These are phyloP conservation scores for Perodicticus potto DNA, from an alignment of 2,797 vertebrate species.

Conservation along the genomic window DNA sequence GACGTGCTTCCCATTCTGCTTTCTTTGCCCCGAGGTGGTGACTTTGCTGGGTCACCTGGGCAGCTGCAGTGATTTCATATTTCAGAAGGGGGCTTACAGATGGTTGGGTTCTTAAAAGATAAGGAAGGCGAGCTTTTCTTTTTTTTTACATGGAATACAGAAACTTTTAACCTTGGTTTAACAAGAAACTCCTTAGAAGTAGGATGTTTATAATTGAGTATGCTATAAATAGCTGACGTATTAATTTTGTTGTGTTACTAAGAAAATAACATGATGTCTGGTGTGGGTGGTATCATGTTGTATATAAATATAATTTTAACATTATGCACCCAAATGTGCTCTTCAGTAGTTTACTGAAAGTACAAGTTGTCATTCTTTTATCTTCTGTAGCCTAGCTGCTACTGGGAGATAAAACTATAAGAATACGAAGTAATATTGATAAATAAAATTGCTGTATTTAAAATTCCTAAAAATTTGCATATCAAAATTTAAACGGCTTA, in stretches of 20 bases:
- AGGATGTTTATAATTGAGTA: neutral
- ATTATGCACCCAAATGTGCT: neutral
- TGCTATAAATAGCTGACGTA: neutral
- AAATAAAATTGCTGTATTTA: neutral
- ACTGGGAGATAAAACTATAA: neutral
- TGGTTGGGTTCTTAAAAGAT: constrained; percentile 28
- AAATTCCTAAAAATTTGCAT: neutral
- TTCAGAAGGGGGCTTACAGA: constrained; percentile 16
- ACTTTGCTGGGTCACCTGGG: neutral
- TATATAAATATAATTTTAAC: neutral
- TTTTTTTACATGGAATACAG: neutral
- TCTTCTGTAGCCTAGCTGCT: constrained; percentile 37
- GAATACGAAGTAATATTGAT: neutral
- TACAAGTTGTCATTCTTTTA: constrained; percentile 10
- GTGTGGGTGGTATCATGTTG: neutral
- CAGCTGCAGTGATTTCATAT: neutral
- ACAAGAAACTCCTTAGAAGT: constrained; percentile 40
- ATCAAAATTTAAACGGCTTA: neutral
- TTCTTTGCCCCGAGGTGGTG: neutral
- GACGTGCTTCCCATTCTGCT: neutral
- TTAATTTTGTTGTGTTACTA: neutral
- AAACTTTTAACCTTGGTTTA: neutral
- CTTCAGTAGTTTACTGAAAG: neutral
- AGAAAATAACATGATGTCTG: neutral
- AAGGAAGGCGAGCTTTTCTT: neutral